Evolutionary conservation across 2,797 vertebrate genomes (phyloP).

Genomic region (Buphagus erythrorhynchus): DNA sequence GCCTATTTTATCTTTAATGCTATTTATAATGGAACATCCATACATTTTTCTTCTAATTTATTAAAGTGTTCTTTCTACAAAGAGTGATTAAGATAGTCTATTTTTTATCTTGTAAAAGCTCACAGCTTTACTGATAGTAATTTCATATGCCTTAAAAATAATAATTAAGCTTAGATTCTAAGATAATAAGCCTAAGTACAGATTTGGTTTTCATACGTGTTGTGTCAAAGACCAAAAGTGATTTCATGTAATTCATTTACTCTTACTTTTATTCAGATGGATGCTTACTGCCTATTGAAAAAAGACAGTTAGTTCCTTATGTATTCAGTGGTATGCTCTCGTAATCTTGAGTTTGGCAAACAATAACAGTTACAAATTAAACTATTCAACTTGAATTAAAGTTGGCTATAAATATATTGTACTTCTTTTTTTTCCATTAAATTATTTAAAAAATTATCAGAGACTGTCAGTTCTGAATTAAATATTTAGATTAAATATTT

Average conservation of each 20-base stretch:
- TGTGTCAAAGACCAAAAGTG: not conserved
- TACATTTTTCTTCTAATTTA: not conserved
- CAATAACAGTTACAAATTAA: not conserved
- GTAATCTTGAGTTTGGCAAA: not conserved
- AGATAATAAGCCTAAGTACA: not conserved
- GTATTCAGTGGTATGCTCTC: not conserved
- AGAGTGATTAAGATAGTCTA: not conserved
- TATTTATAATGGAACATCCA: not conserved
- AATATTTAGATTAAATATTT: conserved; percentile 29
- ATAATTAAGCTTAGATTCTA: not conserved
- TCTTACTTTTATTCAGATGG: not conserved
- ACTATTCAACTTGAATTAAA: not conserved
- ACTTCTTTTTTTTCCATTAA: not conserved
- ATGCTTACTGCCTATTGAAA: not conserved
- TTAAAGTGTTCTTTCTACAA: not conserved
- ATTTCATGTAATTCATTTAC: not conserved
- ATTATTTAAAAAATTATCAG: not conserved
- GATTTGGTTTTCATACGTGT: not conserved
- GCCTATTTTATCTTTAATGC: not conserved
- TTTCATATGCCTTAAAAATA: not conserved
- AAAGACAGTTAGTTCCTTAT: not conserved
- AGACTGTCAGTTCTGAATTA: not conserved
- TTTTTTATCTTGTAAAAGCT: not conserved
- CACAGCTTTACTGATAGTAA: not conserved
- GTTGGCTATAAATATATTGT: not conserved